Conservation (phyloP, 2,888 invertebrate genomes). For the Hartigia nigra region DNA sequence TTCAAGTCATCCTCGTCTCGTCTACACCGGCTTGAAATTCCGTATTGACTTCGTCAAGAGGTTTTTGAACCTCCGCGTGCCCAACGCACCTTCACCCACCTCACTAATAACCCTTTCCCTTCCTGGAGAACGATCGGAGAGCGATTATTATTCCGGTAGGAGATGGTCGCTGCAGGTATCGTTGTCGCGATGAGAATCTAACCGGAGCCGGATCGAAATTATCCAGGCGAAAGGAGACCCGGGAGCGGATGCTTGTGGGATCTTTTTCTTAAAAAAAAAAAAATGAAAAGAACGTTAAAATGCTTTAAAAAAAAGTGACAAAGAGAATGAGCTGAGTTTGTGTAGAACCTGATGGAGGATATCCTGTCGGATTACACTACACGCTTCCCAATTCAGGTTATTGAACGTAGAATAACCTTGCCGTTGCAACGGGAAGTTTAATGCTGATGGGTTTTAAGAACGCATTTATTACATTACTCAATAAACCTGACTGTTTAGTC, state of each 20-base stretch:
- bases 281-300: constrained; percentile 8
- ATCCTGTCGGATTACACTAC: constrained; percentile 33
- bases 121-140: not conserved
- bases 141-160: not conserved
- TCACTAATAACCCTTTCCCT: not conserved
- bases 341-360: constrained; percentile 33
- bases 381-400: constrained; percentile 31
- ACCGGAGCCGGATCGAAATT: constrained; percentile 30
- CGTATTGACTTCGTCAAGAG: not conserved
- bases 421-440: not conserved
- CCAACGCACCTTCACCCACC: not conserved
- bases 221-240: constrained; percentile 30
- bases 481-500: not conserved
- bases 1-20: not conserved
- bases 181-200: not conserved
- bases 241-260: constrained; percentile 27
- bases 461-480: not conserved
- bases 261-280: constrained; percentile 23
- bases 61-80: constrained; percentile 4
- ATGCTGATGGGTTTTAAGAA: not conserved
- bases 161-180: not conserved
- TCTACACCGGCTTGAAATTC: not conserved
- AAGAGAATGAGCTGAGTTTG: constrained; percentile 7
- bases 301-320: constrained; percentile 19
- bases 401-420: constrained; percentile 22